These are phyloP conservation scores for Augiades crinisus DNA, from an alignment of 2,888 invertebrate genomes.

Conservation along the genomic window DNA sequence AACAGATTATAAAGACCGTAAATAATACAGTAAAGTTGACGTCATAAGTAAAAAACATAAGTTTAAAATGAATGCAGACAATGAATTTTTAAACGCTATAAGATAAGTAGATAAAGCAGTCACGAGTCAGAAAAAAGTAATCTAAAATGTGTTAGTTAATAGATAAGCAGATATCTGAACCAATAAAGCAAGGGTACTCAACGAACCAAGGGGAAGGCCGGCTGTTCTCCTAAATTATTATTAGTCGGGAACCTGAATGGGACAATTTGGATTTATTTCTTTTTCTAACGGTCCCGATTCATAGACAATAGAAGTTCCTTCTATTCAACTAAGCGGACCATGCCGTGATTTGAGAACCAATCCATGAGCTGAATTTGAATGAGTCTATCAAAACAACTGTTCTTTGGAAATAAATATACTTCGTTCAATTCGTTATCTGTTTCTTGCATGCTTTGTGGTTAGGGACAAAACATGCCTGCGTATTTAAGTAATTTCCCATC, in stretches of 20 bases:
- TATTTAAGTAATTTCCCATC: not conserved
- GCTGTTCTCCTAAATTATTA: constrained; percentile 1
- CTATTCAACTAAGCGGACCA: constrained; percentile 35
- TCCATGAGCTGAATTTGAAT: constrained; percentile 32
- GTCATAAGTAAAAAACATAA: not conserved
- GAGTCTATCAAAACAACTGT: constrained; percentile 1
- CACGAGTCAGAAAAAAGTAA: not conserved
- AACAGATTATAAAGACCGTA: not conserved
- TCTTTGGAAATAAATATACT: not conserved
- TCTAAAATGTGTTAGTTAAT: not conserved
- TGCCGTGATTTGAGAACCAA: constrained; percentile 28
- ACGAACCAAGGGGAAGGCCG: not conserved
- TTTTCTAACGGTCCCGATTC: constrained; percentile 17
- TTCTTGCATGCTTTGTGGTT: not conserved
- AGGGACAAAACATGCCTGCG: not conserved
- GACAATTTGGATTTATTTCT: constrained; percentile 7
- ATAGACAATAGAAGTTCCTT: constrained; percentile 45
- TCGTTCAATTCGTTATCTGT: not conserved
- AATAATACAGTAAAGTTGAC: not conserved
- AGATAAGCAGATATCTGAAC: not conserved
- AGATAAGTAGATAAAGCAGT: not conserved
- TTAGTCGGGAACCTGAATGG: not conserved
- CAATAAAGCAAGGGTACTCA: not conserved
- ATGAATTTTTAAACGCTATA: not conserved
- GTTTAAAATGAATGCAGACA: not conserved